Evolutionary conservation across 2,113 vertebrate genomes (phyloP).

Genomic region (Gadus chalcogrammus): DNA sequence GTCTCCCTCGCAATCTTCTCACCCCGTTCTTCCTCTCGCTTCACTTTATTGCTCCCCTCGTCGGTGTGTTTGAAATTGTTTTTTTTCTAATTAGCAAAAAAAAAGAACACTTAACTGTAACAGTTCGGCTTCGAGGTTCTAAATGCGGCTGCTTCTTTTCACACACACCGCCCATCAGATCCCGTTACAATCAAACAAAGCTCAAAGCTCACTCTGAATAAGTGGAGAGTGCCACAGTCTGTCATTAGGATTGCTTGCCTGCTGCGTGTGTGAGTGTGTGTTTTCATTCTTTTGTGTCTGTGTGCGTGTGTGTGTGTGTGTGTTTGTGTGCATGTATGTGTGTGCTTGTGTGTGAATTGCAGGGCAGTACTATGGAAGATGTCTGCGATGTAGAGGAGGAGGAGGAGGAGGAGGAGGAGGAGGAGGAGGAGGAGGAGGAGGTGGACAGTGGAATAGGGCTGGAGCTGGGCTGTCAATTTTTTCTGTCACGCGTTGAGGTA

Average conservation of each 20-base stretch:
- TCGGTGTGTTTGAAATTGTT: constrained; percentile 45
- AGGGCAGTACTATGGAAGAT: constrained; percentile 43
- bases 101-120: constrained; percentile 55
- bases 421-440: constrained; percentile 22
- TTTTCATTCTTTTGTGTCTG: no score
- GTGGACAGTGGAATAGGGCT: constrained; percentile 32
- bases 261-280: constrained; percentile 18
- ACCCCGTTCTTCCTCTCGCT: background rate
- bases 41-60: constrained; percentile 7
- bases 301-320: no score
- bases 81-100: constrained; percentile 53
- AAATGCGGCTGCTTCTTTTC: constrained; percentile 48
- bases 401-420: constrained; percentile 3
- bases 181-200: constrained; percentile 55
- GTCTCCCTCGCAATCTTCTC: background rate
- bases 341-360: background rate
- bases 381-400: constrained; percentile 32
- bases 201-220: constrained; percentile 43
- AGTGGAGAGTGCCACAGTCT: constrained; percentile 38
- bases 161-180: constrained; percentile 56
- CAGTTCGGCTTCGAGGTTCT: constrained; percentile 57
- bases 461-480: constrained; percentile 59
- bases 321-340: background rate
- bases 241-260: constrained; percentile 34
- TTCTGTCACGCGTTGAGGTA: constrained; percentile 59